Evolutionary conservation across 2,797 vertebrate genomes (phyloP), one percentile per base, ranked within the genome.

Genomic region (Cossypha niveicapilla): DNA sequence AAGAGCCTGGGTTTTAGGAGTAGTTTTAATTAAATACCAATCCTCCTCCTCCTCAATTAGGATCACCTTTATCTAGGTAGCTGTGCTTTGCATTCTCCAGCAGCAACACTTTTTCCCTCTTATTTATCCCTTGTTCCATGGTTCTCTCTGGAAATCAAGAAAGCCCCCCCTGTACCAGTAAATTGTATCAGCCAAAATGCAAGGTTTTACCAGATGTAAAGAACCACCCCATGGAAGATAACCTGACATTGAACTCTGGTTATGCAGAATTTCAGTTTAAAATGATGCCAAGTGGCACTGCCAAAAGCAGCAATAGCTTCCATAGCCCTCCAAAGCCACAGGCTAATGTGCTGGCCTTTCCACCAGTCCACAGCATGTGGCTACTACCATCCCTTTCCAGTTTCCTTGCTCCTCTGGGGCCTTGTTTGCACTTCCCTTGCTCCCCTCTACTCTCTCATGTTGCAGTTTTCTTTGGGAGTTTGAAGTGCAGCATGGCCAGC

Each of bases 11-110:
- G 4, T 88, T 95, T 94, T 81, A 95, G 81, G 34, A 86, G 57
- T 19, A 93, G 70, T 84, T 95, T 95, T 93, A 95, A 96, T 93
- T 92, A 92, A 95, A 77, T 66, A 63, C 84, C 92, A 63, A 61
- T 73, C 71, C 86, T 93, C 81, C 76, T 89, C 73, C 84, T 83
- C 84, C 34, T 66, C 62, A 94, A 35, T 93, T 85, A 95, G 72
- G 82, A 84, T 82, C 90, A 93, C 74, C 73, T 94, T 87, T 86
- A 86, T 80, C 92, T 88, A 61, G 60, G 56, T 80, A 27, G 35
- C 54, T 86, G 62, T 42, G 28, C 79, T 84, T 70, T 47, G 4
- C 37, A 11, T 54, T 84, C 57, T 63, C 24, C 57, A 91, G 73
- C 54, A 84, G 77, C 9, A 75, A 27, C 37, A 9, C 11, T 41